Evolutionary conservation across 1,140 invertebrate species (phyloP), one percentile per base, ranked within the genome.

Genomic region (Ptiloglossa arizonensis): DNA sequence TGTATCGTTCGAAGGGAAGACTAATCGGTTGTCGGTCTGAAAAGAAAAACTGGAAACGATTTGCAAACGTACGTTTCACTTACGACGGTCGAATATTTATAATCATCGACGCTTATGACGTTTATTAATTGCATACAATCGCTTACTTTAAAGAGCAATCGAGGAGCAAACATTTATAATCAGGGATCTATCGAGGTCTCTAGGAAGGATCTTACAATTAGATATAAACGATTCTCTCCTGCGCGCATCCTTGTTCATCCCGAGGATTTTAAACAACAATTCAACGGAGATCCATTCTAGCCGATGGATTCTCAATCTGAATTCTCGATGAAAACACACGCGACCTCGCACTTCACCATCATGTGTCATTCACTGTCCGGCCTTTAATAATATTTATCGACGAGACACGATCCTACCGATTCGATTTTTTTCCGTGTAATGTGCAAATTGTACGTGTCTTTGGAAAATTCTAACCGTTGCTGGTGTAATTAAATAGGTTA

Each of bases 151-250:
- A 22, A 71, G 24, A 56, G 72, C 44, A 74, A 74, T 35, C 48
- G 44, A 59, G 72, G 67, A 41, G 41, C 66, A 54, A 38, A 50
- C 66, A 24, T 46, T 76, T 77, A 29, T 48, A 60, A 77, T 77
- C 38, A 38, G 15, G 35, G 13, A 54, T 44, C 46, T 35, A 38
- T 19, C 13, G 56, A 35, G 54, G 57, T 22, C 63, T 69, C 64
- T 54, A 50, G 63, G 72, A 68, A 75, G 64, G 32, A 74, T 60
- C 29, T 44, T 68, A 62, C 1, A 32, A 15, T 6, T 4, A 52
- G 27, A 59, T 3, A 13, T 13, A 15, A 35, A 38, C n/a, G 57
- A 52, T 75, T 76, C 35, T 50, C 15, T 74, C 32, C 35, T 22
- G 19, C 6, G 2, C 19, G 13, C 46, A 64, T 80, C 78, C 72